Evolutionary conservation across 1,140 invertebrate genomes (phyloP).

Genomic region (Stenopsyche tienmushanensis): DNA sequence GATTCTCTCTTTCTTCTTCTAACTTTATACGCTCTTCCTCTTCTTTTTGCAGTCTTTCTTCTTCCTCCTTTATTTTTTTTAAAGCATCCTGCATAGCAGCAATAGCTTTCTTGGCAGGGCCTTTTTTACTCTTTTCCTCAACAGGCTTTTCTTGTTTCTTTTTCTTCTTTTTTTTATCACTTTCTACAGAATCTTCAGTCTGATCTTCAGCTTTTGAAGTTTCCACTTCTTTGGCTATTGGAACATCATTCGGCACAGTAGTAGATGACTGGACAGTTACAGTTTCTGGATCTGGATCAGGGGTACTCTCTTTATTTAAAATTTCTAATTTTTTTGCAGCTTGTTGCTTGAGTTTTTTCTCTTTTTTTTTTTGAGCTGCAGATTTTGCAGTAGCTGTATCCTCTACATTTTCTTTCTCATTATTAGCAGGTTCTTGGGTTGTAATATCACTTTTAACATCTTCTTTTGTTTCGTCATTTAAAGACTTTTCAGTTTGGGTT

Average conservation of each 20-base stretch:
- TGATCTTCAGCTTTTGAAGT: slow-evolving; percentile 41
- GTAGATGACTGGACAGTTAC: slow-evolving; percentile 9
- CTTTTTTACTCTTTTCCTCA: slow-evolving; percentile 60
- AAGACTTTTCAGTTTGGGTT: slow-evolving; percentile 40
- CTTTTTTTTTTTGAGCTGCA: slow-evolving; percentile 83
- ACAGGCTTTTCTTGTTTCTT: slow-evolving; percentile 51
- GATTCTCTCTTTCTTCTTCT: slow-evolving; percentile 73
- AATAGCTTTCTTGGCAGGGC: slow-evolving; percentile 76
- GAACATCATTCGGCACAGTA: slow-evolving; percentile 47
- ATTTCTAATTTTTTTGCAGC: slow-evolving; percentile 62
- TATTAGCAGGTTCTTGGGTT: slow-evolving; percentile 51
- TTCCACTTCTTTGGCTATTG: slow-evolving; percentile 44
- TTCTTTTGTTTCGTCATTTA: slow-evolving; percentile 54
- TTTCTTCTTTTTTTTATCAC: slow-evolving; percentile 60
- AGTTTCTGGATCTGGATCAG: slow-evolving; percentile 37
- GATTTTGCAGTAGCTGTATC: slow-evolving; percentile 71
- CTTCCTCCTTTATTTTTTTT: slow-evolving; percentile 86
- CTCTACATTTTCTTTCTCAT: slow-evolving; percentile 57
- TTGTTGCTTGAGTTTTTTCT: slow-evolving; percentile 77
- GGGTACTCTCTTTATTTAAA: slow-evolving; percentile 3
- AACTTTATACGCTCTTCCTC: slow-evolving; percentile 77
- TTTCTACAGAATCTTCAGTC: slow-evolving; percentile 52
- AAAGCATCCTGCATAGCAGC: slow-evolving; percentile 88
- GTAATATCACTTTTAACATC: slow-evolving; percentile 53
- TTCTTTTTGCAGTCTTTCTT: slow-evolving; percentile 74